phyloP scores from a whole-genome alignment of 1,140 invertebrate species.

The Probaryconus sp. region DNA sequence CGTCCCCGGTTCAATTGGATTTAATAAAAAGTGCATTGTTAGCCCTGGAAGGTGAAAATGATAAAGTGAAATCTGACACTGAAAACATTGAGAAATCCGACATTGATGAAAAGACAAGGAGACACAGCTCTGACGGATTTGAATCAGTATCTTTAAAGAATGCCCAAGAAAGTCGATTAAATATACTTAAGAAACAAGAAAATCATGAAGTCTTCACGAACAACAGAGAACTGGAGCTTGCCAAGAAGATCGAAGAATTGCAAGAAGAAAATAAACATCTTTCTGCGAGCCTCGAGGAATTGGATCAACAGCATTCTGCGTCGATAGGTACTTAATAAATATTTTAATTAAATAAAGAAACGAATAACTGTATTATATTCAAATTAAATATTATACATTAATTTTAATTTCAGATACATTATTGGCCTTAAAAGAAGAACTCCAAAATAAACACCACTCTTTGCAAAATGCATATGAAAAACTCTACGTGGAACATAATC shows the following conservation, averaged over 20 bases:
- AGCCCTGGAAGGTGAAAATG: constrained; percentile 76
- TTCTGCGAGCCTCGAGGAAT: constrained; percentile 82
- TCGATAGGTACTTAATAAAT: constrained; percentile 78
- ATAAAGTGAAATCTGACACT: constrained; percentile 42
- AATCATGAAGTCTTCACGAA: constrained; percentile 27
- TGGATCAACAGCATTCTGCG: constrained; percentile 85
- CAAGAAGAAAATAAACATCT: constrained; percentile 79
- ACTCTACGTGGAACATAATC: constrained; percentile 72
- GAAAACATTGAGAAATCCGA: constrained; percentile 64
- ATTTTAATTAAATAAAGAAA: background rate
- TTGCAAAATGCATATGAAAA: constrained; percentile 74
- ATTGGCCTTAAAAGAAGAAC: constrained; percentile 81
- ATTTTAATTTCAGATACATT: constrained; percentile 77
- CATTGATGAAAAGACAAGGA: constrained; percentile 60
- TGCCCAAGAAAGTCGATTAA: constrained; percentile 49
- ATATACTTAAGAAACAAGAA: constrained; percentile 42
- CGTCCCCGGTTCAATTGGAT: constrained; percentile 72
- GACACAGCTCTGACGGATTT: constrained; percentile 48
- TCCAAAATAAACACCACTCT: constrained; percentile 79
- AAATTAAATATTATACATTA: background rate
- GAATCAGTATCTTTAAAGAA: constrained; percentile 58
- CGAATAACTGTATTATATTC: constrained; percentile 1
- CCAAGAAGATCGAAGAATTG: constrained; percentile 75
- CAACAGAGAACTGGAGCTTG: constrained; percentile 68
- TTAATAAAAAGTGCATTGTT: constrained; percentile 74